Evolutionary conservation across 2,888 invertebrate genomes (phyloP).

Genomic region (Drosophila picticornis): DNA sequence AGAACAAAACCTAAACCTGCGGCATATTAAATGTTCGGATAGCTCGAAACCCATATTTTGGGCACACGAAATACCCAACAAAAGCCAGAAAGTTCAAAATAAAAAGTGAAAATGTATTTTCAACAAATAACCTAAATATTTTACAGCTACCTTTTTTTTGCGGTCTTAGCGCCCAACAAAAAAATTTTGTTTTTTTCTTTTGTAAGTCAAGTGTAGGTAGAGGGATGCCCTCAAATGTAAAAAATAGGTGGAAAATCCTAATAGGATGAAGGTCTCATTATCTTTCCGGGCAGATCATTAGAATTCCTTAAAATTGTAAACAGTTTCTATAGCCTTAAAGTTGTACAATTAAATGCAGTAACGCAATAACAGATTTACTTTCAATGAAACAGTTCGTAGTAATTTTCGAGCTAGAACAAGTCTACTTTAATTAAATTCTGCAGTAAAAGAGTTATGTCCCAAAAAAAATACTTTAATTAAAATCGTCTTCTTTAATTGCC

Average conservation of each 20-base stretch:
- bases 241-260: background rate
- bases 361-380: background rate
- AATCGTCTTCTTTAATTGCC: background rate
- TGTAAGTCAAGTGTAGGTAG: slow-evolving; percentile 60
- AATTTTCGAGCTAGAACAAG: background rate
- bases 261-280: background rate
- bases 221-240: slow-evolving; percentile 27
- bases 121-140: slow-evolving; percentile 71
- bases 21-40: slow-evolving; percentile 44
- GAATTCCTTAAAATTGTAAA: background rate
- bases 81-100: slow-evolving; percentile 30
- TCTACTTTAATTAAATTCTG: background rate
- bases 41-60: slow-evolving; percentile 26
- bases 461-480: background rate
- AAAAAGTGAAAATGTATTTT: slow-evolving; percentile 60
- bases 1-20: slow-evolving; percentile 36
- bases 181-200: slow-evolving; percentile 54
- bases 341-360: background rate
- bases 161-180: slow-evolving; percentile 47
- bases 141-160: slow-evolving; percentile 64
- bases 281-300: background rate
- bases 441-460: background rate
- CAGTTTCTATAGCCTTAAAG: background rate
- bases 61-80: slow-evolving; percentile 15
- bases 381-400: background rate